Percentiles rank a stretch among this genome's conserved stretches.
Evolutionary conservation across 2,888 invertebrate species (phyloP).

Genomic region (Mesoligia furuncula): DNA sequence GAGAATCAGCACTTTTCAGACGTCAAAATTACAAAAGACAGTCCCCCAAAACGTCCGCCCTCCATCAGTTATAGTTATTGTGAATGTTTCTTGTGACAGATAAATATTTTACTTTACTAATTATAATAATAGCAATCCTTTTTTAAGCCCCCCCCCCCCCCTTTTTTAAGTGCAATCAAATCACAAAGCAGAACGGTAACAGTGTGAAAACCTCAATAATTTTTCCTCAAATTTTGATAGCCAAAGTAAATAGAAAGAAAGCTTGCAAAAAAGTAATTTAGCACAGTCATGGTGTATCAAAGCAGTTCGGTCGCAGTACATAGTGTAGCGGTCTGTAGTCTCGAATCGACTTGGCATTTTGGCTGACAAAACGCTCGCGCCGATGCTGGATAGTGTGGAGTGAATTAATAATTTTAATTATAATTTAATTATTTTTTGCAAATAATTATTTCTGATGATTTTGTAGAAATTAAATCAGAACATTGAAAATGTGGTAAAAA

Average conservation of each 20-base stretch:
- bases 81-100: too few relatives aligned
- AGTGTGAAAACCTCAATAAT: too few relatives aligned
- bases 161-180: background rate
- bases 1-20: too few relatives aligned
- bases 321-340: conserved; percentile 83
- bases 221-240: background rate
- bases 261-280: conserved; percentile 38
- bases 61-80: background rate
- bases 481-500: too few relatives aligned
- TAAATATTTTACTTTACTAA: background rate
- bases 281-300: conserved; percentile 75
- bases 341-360: conserved; percentile 88
- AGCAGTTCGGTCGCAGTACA: conserved; percentile 61
- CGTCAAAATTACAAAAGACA: too few relatives aligned
- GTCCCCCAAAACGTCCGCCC: too few relatives aligned
- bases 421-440: background rate
- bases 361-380: conserved; percentile 86
- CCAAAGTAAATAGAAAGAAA: background rate
- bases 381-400: conserved; percentile 75
- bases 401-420: conserved; percentile 17
- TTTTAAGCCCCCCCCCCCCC: too few relatives aligned
- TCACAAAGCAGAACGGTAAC: background rate
- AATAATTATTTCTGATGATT: background rate
- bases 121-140: background rate
- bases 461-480: background rate